A percentile compares a stretch with the other conserved stretches of the same genome.
Conservation (phyloP, 2,888 invertebrate species). For the Blastobasis lacticolella region DNA sequence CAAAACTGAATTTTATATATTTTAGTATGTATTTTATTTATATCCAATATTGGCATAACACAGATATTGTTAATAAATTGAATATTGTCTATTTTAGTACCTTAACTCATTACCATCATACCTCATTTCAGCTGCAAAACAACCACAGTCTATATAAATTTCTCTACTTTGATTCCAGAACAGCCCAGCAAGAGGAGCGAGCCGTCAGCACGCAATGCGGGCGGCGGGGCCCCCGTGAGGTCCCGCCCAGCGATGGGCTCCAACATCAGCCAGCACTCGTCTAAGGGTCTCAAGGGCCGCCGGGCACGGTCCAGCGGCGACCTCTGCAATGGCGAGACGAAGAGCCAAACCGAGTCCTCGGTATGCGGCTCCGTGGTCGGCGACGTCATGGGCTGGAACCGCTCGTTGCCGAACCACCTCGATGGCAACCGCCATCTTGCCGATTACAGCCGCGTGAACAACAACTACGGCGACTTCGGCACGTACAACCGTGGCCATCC, state of each 20-base stretch:
- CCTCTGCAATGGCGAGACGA: slow-evolving; percentile 78
- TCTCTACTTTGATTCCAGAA: slow-evolving; percentile 1
- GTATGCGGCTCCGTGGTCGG: slow-evolving; percentile 69
- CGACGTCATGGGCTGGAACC: slow-evolving; percentile 69
- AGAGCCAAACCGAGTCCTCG: slow-evolving; percentile 64
- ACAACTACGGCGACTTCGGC: slow-evolving; percentile 67
- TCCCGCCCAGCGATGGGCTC: slow-evolving; percentile 81
- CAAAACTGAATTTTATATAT: too few relatives aligned
- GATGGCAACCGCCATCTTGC: slow-evolving; percentile 76
- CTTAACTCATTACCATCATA: too few relatives aligned
- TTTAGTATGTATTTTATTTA: too few relatives aligned
- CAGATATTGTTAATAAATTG: too few relatives aligned
- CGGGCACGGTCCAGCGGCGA: slow-evolving; percentile 84
- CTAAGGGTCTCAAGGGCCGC: slow-evolving; percentile 81
- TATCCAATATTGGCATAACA: too few relatives aligned
- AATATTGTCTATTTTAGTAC: too few relatives aligned
- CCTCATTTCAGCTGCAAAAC: too few relatives aligned
- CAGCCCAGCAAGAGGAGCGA: slow-evolving; percentile 23
- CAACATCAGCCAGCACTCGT: slow-evolving; percentile 84
- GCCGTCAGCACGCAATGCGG: slow-evolving; percentile 42
- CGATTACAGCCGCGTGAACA: slow-evolving; percentile 73
- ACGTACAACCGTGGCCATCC: slow-evolving; percentile 61
- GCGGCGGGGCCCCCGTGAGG: slow-evolving; percentile 65
- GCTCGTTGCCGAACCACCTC: slow-evolving; percentile 81
- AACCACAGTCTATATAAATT: background rate